Conservation (phyloP, 1,140 invertebrate species). For the Trialeurodes vaporariorum region DNA sequence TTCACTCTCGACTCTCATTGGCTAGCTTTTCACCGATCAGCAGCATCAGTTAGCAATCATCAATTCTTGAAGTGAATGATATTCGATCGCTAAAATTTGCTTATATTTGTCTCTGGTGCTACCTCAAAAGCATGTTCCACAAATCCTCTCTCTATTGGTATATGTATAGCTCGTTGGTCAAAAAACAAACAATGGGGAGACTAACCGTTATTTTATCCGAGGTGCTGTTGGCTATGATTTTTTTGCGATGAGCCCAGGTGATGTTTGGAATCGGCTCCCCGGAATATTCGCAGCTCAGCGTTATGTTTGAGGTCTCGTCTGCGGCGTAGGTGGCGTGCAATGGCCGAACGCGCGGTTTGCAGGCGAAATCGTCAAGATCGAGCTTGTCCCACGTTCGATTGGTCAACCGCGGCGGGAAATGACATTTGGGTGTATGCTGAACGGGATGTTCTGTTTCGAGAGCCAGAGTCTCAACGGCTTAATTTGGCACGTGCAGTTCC, state of each 20-base stretch:
- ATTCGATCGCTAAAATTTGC: no score
- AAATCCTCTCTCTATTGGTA: no score
- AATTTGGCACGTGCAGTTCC: constrained; percentile 69
- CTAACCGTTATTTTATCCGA: constrained; percentile 40
- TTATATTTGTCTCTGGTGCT: no score
- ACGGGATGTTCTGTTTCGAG: constrained; percentile 58
- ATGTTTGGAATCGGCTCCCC: neutral
- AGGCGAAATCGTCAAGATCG: constrained; percentile 66
- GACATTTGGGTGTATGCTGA: constrained; percentile 52
- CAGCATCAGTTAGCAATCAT: no score
- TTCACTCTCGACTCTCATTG: no score
- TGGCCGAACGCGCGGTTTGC: constrained; percentile 50
- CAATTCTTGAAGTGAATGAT: no score
- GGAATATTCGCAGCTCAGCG: constrained; percentile 36
- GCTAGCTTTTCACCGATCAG: no score
- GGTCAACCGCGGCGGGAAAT: constrained; percentile 44
- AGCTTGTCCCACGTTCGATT: constrained; percentile 58
- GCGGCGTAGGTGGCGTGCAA: constrained; percentile 41
- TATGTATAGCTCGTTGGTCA: no score
- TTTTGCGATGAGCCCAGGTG: neutral
- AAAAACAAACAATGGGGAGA: no score
- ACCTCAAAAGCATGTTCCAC: no score
- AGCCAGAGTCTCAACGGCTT: constrained; percentile 64
- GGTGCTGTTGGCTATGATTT: constrained; percentile 31
- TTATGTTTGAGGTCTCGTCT: constrained; percentile 55